These are phyloP conservation scores for Umimayanthus kanabou DNA, from an alignment of 92 coral and sea anemone genomes.

Conservation along the genomic window DNA sequence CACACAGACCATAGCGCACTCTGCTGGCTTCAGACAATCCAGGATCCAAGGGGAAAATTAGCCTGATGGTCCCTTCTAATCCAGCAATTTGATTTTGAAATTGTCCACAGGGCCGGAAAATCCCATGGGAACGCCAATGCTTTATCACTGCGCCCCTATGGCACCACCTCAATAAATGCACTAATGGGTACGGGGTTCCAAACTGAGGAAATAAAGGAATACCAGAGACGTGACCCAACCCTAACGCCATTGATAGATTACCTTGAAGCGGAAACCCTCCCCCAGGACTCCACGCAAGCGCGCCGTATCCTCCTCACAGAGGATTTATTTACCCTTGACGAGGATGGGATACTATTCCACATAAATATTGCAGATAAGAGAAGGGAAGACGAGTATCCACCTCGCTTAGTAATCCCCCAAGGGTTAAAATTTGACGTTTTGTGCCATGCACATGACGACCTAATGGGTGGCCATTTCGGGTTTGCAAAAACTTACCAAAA, in stretches of 20 bases:
- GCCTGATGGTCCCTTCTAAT: constrained; percentile 49
- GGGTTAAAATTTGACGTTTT: constrained; percentile 16
- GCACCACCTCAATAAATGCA: constrained; percentile 14
- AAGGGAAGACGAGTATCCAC: not conserved
- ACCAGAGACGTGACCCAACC: constrained; percentile 41
- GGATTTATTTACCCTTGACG: constrained; percentile 42
- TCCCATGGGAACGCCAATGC: constrained; percentile 54
- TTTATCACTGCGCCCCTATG: constrained; percentile 44
- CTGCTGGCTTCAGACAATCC: constrained; percentile 40
- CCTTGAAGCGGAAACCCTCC: constrained; percentile 45
- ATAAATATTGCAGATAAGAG: not conserved
- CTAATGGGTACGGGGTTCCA: constrained; percentile 36
- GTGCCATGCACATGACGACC: not conserved
- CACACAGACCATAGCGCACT: constrained; percentile 47
- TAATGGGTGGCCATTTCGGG: constrained; percentile 29
- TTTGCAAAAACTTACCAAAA: constrained; percentile 42
- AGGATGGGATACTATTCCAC: constrained; percentile 25
- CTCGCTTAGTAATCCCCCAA: not conserved
- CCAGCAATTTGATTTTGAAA: constrained; percentile 50
- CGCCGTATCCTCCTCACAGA: constrained; percentile 14
- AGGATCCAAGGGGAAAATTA: constrained; percentile 41
- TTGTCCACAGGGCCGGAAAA: constrained; percentile 43
- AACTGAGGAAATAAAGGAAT: not conserved
- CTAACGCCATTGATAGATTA: constrained; percentile 42
- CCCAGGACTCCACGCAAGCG: constrained; percentile 12